phyloP scores from a whole-genome alignment of 2,888 invertebrate species.

The Oscheius sp. region DNA sequence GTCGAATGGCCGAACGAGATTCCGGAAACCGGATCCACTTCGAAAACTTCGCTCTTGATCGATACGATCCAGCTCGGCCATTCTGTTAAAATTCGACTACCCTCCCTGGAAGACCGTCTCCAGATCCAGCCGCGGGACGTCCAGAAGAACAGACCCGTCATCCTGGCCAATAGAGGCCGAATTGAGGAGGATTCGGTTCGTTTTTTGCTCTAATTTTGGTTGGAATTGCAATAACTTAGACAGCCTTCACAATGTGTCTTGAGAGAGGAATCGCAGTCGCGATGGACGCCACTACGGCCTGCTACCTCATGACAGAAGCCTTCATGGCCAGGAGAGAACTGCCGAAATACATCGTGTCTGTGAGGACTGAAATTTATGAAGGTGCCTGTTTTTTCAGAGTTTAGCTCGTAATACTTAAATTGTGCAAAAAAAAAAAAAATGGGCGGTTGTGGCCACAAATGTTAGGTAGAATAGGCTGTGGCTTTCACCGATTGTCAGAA shows the following conservation, averaged over 20 bases:
- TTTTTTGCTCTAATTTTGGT: background rate
- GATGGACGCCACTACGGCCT: conserved; percentile 35
- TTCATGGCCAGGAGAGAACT: background rate
- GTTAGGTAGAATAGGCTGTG: too few relatives aligned
- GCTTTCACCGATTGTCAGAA: too few relatives aligned
- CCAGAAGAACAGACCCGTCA: background rate
- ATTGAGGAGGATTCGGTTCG: conserved; percentile 32
- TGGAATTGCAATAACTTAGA: conserved; percentile 1
- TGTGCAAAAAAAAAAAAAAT: background rate
- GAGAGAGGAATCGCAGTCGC: conserved; percentile 22
- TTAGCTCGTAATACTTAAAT: background rate
- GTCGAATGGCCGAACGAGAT: background rate
- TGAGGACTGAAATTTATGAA: background rate
- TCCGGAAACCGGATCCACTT: background rate
- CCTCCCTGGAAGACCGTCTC: background rate
- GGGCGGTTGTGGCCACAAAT: too few relatives aligned
- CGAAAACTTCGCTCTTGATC: too few relatives aligned
- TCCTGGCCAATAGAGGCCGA: conserved; percentile 1
- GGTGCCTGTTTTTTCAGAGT: background rate
- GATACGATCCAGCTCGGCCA: background rate
- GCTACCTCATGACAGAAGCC: conserved; percentile 19
- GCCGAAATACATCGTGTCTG: background rate
- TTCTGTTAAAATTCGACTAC: background rate
- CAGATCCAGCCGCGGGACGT: background rate
- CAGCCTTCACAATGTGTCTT: background rate